Evolutionary conservation across 2,113 vertebrate species (phyloP).

Genomic region (Empidonax alnorum): DNA sequence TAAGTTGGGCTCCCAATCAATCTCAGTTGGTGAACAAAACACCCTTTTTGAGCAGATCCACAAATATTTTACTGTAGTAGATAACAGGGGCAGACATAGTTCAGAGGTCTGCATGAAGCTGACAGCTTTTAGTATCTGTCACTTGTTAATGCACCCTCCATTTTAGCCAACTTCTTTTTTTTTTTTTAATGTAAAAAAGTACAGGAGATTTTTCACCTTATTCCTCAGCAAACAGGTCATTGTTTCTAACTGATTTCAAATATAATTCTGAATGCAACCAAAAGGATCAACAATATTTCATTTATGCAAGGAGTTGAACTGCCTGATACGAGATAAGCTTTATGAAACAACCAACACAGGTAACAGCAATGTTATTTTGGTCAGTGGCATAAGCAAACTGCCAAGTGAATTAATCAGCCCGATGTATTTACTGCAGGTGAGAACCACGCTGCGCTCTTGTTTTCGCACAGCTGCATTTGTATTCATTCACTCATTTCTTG

Average conservation of each 20-base stretch:
- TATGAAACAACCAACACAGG: not conserved
- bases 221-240: not conserved
- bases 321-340: not conserved
- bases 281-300: not conserved
- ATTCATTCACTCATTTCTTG: not conserved
- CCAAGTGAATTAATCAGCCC: not conserved
- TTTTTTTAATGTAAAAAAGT: not conserved
- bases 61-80: not conserved
- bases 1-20: not conserved
- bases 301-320: not conserved
- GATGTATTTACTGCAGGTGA: not conserved
- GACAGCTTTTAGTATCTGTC: not conserved
- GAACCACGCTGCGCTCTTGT: not conserved
- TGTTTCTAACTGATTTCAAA: not conserved
- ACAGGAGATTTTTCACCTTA: not conserved
- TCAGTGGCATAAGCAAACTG: not conserved
- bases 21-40: not conserved
- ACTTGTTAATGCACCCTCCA: accelerated
- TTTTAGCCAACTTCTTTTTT: not conserved
- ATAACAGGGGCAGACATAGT: not conserved
- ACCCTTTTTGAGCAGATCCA: not conserved
- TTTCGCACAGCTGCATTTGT: not conserved
- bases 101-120: not conserved
- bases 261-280: not conserved
- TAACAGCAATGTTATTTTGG: not conserved